phyloP scores from a whole-genome alignment of 2,888 invertebrate species.

The Thyatira batis region DNA sequence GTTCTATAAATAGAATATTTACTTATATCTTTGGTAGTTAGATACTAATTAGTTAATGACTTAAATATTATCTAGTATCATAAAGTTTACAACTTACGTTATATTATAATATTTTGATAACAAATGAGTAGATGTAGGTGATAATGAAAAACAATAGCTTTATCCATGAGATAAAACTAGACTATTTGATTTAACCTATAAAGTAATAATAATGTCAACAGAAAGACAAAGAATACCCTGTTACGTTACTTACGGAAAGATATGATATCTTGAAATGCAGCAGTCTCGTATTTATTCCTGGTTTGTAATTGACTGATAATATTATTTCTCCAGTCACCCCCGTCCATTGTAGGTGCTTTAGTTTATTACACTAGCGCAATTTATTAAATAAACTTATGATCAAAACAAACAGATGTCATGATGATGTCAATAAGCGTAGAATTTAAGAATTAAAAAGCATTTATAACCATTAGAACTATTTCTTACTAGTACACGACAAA shows the following conservation, averaged over 20 bases:
- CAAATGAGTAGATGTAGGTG: not conserved
- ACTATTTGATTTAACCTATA: not conserved
- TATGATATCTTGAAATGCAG: slow-evolving; percentile 90
- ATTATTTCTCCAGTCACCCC: slow-evolving; percentile 85
- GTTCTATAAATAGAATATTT: too few relatives aligned
- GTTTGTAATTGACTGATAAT: slow-evolving; percentile 87
- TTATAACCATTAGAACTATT: not conserved
- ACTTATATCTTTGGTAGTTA: slow-evolving; percentile 1
- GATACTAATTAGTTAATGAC: not conserved
- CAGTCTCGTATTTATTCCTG: slow-evolving; percentile 88
- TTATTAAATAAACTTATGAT: slow-evolving; percentile 42
- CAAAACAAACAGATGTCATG: slow-evolving; percentile 75
- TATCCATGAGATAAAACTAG: not conserved
- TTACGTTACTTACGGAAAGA: slow-evolving; percentile 88
- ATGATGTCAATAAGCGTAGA: slow-evolving; percentile 21
- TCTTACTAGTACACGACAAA: not conserved
- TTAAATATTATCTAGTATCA: slow-evolving; percentile 2
- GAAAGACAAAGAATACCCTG: slow-evolving; percentile 42
- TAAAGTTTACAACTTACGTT: slow-evolving; percentile 11
- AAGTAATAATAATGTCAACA: slow-evolving; percentile 34
- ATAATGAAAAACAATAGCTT: not conserved
- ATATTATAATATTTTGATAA: slow-evolving; percentile 13
- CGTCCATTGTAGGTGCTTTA: slow-evolving; percentile 63
- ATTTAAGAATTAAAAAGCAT: not conserved
- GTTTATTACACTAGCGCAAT: slow-evolving; percentile 34